These are phyloP conservation scores for Moxostoma hubbsi DNA, from an alignment of 2,797 vertebrate species.

Conservation along the genomic window DNA sequence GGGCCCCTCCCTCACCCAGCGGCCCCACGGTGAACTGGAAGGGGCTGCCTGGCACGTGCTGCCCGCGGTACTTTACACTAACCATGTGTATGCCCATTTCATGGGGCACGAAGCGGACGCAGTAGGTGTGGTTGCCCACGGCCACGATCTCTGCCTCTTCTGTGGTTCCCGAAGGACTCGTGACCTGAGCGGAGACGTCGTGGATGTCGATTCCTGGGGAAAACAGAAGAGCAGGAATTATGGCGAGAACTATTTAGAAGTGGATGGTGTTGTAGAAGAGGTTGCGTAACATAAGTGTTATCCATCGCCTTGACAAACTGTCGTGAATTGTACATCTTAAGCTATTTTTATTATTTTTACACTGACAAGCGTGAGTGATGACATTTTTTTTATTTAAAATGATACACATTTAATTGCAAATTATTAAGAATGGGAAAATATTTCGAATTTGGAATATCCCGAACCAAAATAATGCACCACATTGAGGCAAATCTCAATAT, in stretches of 20 bases:
- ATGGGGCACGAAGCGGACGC: conserved; percentile 90
- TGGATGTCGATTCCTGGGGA: conserved; percentile 83
- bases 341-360: too few species aligned
- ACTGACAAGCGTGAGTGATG: too few species aligned
- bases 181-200: conserved; percentile 89
- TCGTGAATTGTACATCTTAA: too few species aligned
- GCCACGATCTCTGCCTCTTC: conserved; percentile 87
- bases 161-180: conserved; percentile 84
- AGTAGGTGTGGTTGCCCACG: conserved; percentile 87
- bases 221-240: background rate
- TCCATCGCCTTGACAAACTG: too few species aligned
- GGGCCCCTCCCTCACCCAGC: conserved; percentile 92
- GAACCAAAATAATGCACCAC: too few species aligned
- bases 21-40: conserved; percentile 99
- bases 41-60: conserved; percentile 92
- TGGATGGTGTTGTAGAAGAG: background rate
- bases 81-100: conserved; percentile 96
- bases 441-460: too few species aligned
- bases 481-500: too few species aligned
- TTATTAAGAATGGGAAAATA: too few species aligned
- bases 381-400: too few species aligned
- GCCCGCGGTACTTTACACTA: conserved; percentile 87
- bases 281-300: too few species aligned
- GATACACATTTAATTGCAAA: too few species aligned
- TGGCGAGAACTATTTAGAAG: background rate